Percentiles rank a stretch among this genome's conserved stretches.
These are phyloP conservation scores for Macrotis lagotis DNA, from an alignment of 2,113 vertebrate species.

Conservation along the genomic window DNA sequence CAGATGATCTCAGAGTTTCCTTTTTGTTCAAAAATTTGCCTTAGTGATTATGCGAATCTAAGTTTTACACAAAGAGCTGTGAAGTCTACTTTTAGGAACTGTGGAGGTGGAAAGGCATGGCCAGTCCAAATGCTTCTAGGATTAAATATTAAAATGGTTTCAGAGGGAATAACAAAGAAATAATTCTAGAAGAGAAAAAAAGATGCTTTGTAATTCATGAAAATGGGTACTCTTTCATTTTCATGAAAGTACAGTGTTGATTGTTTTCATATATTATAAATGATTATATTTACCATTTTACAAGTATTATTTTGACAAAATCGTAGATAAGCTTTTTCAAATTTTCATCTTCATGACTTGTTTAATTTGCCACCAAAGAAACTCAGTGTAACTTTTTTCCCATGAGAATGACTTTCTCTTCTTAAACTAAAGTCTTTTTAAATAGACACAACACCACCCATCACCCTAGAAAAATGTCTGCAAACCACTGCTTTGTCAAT, in stretches of 20 bases:
- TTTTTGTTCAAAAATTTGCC: neutral
- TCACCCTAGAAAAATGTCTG: neutral
- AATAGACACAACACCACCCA: conserved; percentile 7
- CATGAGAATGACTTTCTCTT: neutral
- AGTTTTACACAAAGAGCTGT: conserved; percentile 42
- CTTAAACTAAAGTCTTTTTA: conserved; percentile 53
- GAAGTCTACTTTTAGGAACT: conserved; percentile 18
- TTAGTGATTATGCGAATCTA: neutral
- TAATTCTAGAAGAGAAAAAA: neutral
- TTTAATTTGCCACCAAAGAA: neutral
- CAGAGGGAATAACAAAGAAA: neutral
- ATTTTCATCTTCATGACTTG: conserved; percentile 42
- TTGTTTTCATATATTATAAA: neutral
- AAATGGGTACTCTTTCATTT: neutral
- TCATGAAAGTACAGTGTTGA: neutral
- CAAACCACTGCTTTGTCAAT: conserved; percentile 19
- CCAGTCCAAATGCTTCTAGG: conserved; percentile 1
- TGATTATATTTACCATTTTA: conserved; percentile 41
- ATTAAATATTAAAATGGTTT: conserved; percentile 24
- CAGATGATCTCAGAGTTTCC: neutral
- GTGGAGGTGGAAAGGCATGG: neutral
- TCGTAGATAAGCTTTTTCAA: conserved; percentile 23
- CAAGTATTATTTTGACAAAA: conserved; percentile 35
- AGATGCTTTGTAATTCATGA: conserved; percentile 4
- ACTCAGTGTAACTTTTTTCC: conserved; percentile 34